phyloP scores from a whole-genome alignment of 2,797 vertebrate species.

The Scolopax bukidnonensis region DNA sequence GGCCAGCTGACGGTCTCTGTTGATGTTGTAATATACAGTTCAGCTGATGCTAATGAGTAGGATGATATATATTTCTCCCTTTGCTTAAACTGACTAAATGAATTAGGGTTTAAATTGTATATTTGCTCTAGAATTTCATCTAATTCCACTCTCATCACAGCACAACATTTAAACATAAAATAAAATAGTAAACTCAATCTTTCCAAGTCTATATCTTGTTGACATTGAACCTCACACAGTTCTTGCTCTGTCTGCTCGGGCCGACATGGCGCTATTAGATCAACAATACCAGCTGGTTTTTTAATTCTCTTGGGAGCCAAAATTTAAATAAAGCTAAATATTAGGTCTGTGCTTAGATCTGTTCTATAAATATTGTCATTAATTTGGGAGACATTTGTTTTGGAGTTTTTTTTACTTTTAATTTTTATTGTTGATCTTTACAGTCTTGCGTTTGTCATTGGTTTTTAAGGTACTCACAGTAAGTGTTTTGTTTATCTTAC shows the following conservation, averaged over 20 bases:
- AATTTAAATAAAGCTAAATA: slow-evolving; percentile 83
- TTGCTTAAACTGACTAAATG: background rate
- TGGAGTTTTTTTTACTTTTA: slow-evolving; percentile 38
- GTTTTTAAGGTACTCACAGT: slow-evolving; percentile 40
- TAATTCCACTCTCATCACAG: slow-evolving; percentile 56
- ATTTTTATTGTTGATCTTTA: slow-evolving; percentile 68
- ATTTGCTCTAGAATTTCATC: slow-evolving; percentile 69
- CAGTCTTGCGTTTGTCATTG: slow-evolving; percentile 30
- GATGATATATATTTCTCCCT: slow-evolving; percentile 5
- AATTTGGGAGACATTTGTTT: slow-evolving; percentile 71
- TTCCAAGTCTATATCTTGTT: slow-evolving; percentile 70
- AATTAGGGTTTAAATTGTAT: slow-evolving; percentile 38
- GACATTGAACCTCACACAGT: slow-evolving; percentile 75
- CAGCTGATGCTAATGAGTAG: slow-evolving; percentile 33
- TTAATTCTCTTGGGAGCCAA: slow-evolving; percentile 81
- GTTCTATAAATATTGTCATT: slow-evolving; percentile 79
- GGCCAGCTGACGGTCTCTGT: background rate
- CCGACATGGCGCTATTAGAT: slow-evolving; percentile 72
- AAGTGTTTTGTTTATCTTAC: slow-evolving; percentile 52
- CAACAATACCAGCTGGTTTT: slow-evolving; percentile 80
- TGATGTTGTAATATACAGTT: background rate
- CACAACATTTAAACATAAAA: slow-evolving; percentile 72
- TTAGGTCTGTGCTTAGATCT: slow-evolving; percentile 81
- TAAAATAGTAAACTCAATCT: slow-evolving; percentile 65
- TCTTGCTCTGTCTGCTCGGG: slow-evolving; percentile 55